Conservation (phyloP, 2,797 vertebrate genomes). For the Ara ararauna region DNA sequence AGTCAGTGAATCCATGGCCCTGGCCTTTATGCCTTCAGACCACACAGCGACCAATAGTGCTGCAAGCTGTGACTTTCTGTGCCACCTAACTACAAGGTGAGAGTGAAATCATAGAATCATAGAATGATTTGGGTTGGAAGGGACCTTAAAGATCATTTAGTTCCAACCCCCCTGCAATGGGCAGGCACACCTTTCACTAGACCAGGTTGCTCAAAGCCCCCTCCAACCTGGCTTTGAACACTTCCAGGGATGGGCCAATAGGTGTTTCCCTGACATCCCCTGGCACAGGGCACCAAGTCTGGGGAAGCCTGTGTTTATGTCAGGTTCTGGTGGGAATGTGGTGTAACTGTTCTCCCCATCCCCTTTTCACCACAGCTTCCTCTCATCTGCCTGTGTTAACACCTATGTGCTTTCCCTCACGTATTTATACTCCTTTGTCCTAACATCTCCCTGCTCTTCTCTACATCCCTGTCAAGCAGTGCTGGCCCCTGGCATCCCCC, state of each 20-base stretch:
- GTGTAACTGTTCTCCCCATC: neutral
- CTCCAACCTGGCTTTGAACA: neutral
- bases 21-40: neutral
- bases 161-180: neutral
- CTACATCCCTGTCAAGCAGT: neutral
- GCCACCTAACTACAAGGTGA: neutral
- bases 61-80: neutral
- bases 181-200: neutral
- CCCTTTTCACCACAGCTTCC: neutral
- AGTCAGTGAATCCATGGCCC: neutral
- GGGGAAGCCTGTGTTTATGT: neutral
- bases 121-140: neutral
- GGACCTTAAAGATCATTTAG: neutral
- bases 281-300: neutral
- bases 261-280: neutral
- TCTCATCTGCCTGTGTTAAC: neutral
- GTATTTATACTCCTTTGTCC: neutral
- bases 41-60: neutral
- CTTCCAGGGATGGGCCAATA: neutral
- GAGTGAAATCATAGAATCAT: neutral
- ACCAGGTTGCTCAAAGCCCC: neutral
- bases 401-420: neutral
- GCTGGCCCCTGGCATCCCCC: accelerated
- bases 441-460: neutral
- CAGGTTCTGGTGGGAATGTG: neutral